phyloP scores from a whole-genome alignment of 2,113 vertebrate species.

The Stegostoma tigrinum region DNA sequence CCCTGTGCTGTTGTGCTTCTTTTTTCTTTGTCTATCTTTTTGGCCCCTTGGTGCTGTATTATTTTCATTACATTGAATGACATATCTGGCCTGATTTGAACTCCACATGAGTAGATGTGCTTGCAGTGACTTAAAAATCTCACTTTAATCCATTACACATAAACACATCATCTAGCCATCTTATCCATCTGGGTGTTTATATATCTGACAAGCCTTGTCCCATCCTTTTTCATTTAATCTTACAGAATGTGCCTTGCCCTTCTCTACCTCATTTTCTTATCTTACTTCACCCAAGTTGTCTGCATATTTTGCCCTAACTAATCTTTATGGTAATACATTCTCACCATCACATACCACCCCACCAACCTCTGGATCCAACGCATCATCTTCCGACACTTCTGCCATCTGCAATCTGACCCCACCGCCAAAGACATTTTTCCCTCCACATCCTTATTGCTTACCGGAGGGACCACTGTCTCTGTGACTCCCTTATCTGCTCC shows the following conservation, averaged over 20 bases:
- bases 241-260: not conserved
- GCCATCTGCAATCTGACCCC: no score
- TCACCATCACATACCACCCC: not conserved
- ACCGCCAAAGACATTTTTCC: no score
- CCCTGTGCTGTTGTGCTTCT: not conserved
- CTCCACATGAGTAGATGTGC: not conserved
- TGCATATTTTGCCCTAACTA: not conserved
- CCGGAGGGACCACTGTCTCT: no score
- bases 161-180: not conserved
- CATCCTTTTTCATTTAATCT: not conserved
- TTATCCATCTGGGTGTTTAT: no score
- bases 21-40: not conserved
- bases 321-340: not conserved
- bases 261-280: not conserved
- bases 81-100: not conserved
- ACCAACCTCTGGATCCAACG: no score
- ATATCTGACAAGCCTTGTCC: not conserved
- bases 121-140: not conserved
- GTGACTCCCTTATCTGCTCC: no score
- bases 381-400: no score
- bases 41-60: not conserved
- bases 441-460: no score
- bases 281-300: not conserved
- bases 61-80: not conserved
- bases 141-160: not conserved